Evolutionary conservation across 2,888 invertebrate species (phyloP).

Genomic region (Amphipyra berbera): DNA sequence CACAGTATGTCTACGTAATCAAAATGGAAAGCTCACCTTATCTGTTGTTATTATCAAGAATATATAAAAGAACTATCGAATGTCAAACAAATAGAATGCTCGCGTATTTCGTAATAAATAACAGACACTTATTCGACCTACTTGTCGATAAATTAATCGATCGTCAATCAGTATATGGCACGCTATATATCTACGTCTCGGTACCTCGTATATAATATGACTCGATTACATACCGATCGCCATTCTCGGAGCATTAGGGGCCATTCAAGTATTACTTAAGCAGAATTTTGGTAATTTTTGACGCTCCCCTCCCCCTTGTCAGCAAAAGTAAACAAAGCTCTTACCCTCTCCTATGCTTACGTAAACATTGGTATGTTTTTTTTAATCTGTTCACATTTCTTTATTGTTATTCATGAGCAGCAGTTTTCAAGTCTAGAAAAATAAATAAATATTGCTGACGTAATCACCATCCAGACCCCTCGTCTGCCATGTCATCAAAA

Average conservation of each 20-base stretch:
- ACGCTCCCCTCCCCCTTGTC: too few relatives aligned
- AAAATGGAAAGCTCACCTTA: background rate
- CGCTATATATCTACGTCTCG: slow-evolving; percentile 17
- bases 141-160: slow-evolving; percentile 30
- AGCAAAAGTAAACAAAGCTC: too few relatives aligned
- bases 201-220: slow-evolving; percentile 12
- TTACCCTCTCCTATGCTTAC: too few relatives aligned
- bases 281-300: too few relatives aligned
- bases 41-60: background rate
- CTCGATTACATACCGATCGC: slow-evolving; percentile 24
- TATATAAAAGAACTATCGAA: background rate
- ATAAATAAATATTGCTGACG: too few relatives aligned
- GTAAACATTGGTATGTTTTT: too few relatives aligned
- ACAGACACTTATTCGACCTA: slow-evolving; percentile 22
- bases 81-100: slow-evolving; percentile 5
- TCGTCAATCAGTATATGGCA: slow-evolving; percentile 16
- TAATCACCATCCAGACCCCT: too few relatives aligned
- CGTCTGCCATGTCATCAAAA: too few relatives aligned
- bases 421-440: too few relatives aligned
- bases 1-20: background rate
- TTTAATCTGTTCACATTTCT: too few relatives aligned
- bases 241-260: slow-evolving; percentile 21
- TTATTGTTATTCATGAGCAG: too few relatives aligned
- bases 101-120: slow-evolving; percentile 21
- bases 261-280: too few relatives aligned